A percentile compares a stretch with the other conserved stretches of the same genome.
Conservation (phyloP, 2,888 invertebrate species). For the Drosophila neonasuta region DNA sequence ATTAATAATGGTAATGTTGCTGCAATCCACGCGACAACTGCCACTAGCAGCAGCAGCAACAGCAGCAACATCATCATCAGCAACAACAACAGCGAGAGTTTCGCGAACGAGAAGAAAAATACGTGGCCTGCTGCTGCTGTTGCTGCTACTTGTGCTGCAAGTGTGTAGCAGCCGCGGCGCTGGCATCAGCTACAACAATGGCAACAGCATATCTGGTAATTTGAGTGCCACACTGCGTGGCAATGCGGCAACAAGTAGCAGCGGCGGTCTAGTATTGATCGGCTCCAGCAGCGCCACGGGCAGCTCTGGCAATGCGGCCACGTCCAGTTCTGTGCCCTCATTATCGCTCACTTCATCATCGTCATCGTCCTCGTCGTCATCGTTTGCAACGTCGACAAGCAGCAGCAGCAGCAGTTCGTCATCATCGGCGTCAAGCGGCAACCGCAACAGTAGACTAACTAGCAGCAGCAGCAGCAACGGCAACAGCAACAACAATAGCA, state of each 20-base stretch:
- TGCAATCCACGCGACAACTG: constrained; percentile 78
- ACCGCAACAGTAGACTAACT: constrained; percentile 49
- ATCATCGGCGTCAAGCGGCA: constrained; percentile 37
- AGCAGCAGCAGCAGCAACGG: constrained; percentile 45
- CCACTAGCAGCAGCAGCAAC: constrained; percentile 53
- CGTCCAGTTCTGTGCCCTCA: constrained; percentile 66
- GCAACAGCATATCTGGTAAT: constrained; percentile 47
- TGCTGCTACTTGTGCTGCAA: constrained; percentile 65
- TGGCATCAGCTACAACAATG: constrained; percentile 57
- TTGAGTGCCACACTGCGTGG: constrained; percentile 53
- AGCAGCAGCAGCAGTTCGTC: constrained; percentile 48
- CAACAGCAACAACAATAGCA: constrained; percentile 46
- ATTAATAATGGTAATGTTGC: constrained; percentile 82
- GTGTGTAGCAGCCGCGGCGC: constrained; percentile 66
- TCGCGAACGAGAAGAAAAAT: constrained; percentile 55
- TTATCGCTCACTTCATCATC: constrained; percentile 69
- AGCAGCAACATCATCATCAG: constrained; percentile 37
- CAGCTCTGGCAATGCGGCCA: constrained; percentile 36
- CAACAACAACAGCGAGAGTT: constrained; percentile 43
- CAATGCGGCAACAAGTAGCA: constrained; percentile 51
- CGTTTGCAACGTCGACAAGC: constrained; percentile 41
- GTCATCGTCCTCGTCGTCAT: constrained; percentile 32
- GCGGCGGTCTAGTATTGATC: constrained; percentile 67
- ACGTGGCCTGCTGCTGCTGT: constrained; percentile 28
- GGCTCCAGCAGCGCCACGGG: constrained; percentile 61